Evolutionary conservation across 2,888 invertebrate species (phyloP), one percentile per base, ranked within the genome.

Genomic region (Leucania comma): DNA sequence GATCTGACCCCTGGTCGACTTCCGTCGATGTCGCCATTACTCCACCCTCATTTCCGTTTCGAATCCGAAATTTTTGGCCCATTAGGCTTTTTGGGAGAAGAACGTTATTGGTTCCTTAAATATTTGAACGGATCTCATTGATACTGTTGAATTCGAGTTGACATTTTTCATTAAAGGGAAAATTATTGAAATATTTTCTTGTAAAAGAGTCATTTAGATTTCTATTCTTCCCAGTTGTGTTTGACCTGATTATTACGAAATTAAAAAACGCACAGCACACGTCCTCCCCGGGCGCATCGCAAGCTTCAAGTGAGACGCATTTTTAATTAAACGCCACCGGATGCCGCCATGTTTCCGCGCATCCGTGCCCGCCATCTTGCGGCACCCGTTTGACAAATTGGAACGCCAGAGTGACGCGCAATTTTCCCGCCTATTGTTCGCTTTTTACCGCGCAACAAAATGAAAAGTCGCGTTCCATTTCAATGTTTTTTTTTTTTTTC

Each of bases 401-500:
- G 94, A 94, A 94, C 92, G 94, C 91, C 90, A 93, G 94, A 94
- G 95, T 96, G 96, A 96, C 96, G 95, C 95, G 95, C 95, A 95
- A 95, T 95, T 95, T 95, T 95, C 94, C 94, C 94, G 93, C 93
- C 94, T 90, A 95, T 95, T 95, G 95, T 96, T 94, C 95, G 93
- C 93, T 92, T 94, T 85, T 94, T 92, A 93, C 92, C 92, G 92
- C 92, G 91, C 95, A 92, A 94, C 94, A 93, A 93, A 95, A 96
- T 96, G 95, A 96, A 95, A 96, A 95, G 93, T 94, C 94, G 93
- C 88, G 88, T 92, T 91, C 90, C 89, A 90, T 92, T 92, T 92
- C 90, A 89, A 89, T 90, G 91, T 90, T 89, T 89, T 91, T 91
- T 68, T 65, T 50, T 69, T 71, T 90, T 92, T 92, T 92, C 88